Base-by-base conservation (phyloP, 1,140 invertebrate species). In the Listronotus bonariensis region DNA sequence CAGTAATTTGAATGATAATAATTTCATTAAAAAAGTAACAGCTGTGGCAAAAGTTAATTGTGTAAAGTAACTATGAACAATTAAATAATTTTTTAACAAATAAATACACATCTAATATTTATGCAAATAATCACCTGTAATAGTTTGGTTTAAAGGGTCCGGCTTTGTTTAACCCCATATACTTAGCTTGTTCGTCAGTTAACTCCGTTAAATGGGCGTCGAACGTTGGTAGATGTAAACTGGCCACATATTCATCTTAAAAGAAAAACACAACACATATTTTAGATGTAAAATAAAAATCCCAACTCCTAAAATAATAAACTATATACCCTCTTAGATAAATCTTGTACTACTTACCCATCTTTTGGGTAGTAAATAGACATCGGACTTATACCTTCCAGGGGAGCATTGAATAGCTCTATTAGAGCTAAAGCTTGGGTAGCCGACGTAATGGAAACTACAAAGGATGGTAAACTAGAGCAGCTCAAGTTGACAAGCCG, bases 111-210 rank as follows among this genome's bases (percentile, higher is more conserved):
- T 26, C 2, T 26, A 26, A 26, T 26, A 26, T 26, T 26, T 26
- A 26, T 26, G 20, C 20, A 26, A 26, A 26, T 36, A 49, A 15
- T 53, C 71, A 98, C 87, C 96, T 89, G 80, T 99, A 99, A 80
- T 98, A 97, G 80, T 97, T 98, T 70, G 96, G 96, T 81, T 99
- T 98, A 80, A 98, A 98, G 64, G 96, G 96, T 53, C 97, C 96
- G 63, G 94, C 92, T 84, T 98, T 98, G 77, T 95, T 96, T 15
- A 98, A 87, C 60, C 96, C 97, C 84, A 98, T 89, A 78, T 98
- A 99, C 80, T 97, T 97, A 55, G 95, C 95, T 82, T 99, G 97
- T 74, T 98, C 97, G 77, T 99, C 96, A 9, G 89, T 89, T 43
- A 98, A 83, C 81, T 98, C 96, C 0, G 96, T 98, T 62, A 99